A percentile compares a stretch with the other conserved stretches of the same genome.
phyloP scores from a whole-genome alignment of 2,113 vertebrate species.

The Eublepharis macularius region DNA sequence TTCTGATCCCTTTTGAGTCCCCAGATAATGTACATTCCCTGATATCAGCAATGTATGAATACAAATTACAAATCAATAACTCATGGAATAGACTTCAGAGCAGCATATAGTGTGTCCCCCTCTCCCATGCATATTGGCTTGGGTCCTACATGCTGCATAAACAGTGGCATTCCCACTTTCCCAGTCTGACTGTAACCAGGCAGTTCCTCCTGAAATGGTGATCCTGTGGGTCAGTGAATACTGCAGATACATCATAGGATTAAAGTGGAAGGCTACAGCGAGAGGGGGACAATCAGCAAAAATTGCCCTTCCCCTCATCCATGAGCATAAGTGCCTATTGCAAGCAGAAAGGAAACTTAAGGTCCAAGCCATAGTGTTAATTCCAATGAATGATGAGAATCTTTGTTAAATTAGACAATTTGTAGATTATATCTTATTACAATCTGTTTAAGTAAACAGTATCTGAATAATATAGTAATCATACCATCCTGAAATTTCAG shows the following conservation, averaged over 20 bases:
- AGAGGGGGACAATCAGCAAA: too few relatives aligned
- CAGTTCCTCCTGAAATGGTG: too few relatives aligned
- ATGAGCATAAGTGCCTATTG: too few relatives aligned
- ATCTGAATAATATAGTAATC: neutral
- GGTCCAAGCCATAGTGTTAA: neutral
- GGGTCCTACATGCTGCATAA: neutral
- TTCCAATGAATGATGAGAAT: neutral
- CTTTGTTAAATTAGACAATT: neutral
- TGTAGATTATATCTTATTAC: neutral
- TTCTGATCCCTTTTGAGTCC: neutral
- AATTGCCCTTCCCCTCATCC: too few relatives aligned
- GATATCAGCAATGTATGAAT: neutral
- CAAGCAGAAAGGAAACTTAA: too few relatives aligned
- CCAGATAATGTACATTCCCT: neutral
- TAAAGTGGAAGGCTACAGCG: too few relatives aligned
- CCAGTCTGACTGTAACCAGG: neutral
- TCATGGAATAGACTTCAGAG: neutral
- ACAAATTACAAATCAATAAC: neutral
- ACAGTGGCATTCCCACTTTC: neutral
- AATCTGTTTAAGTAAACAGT: neutral
- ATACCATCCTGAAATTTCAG: neutral
- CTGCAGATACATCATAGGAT: too few relatives aligned
- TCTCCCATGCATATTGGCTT: neutral
- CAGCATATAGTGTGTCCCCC: too few relatives aligned
- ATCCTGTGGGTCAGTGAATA: too few relatives aligned